These are phyloP conservation scores for Eilema sororculum DNA, from an alignment of 2,888 invertebrate species.

Conservation along the genomic window DNA sequence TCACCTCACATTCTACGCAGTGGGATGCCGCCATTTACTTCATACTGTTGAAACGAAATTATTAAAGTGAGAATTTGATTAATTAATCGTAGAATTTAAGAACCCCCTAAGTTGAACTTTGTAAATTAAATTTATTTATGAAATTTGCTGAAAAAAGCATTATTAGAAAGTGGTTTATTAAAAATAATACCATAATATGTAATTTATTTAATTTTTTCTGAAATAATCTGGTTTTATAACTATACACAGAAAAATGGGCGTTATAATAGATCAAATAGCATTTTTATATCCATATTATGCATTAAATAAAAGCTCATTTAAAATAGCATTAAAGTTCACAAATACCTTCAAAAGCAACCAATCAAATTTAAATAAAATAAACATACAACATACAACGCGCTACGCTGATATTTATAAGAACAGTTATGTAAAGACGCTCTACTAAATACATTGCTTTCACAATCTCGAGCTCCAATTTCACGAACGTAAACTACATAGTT, in stretches of 20 bases:
- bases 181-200: neutral
- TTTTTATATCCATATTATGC: neutral
- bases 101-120: slow-evolving; percentile 43
- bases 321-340: neutral
- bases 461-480: slow-evolving; percentile 26
- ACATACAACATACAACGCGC: neutral
- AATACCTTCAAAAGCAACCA: slow-evolving; percentile 1
- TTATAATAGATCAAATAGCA: neutral
- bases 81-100: slow-evolving; percentile 65
- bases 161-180: neutral
- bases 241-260: neutral
- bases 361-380: slow-evolving; percentile 8
- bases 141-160: slow-evolving; percentile 16
- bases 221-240: neutral
- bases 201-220: too few relatives aligned
- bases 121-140: slow-evolving; percentile 48
- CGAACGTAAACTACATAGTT: slow-evolving; percentile 24
- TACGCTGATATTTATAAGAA: slow-evolving; percentile 3
- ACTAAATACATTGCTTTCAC: slow-evolving; percentile 9
- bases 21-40: slow-evolving; percentile 42
- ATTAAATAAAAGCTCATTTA: neutral
- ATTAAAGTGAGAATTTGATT: slow-evolving; percentile 67
- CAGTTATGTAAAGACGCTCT: neutral
- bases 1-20: slow-evolving; percentile 51
- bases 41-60: slow-evolving; percentile 59